Evolutionary conservation across 2,113 vertebrate species (phyloP).

Genomic region (Panurus biarmicus): DNA sequence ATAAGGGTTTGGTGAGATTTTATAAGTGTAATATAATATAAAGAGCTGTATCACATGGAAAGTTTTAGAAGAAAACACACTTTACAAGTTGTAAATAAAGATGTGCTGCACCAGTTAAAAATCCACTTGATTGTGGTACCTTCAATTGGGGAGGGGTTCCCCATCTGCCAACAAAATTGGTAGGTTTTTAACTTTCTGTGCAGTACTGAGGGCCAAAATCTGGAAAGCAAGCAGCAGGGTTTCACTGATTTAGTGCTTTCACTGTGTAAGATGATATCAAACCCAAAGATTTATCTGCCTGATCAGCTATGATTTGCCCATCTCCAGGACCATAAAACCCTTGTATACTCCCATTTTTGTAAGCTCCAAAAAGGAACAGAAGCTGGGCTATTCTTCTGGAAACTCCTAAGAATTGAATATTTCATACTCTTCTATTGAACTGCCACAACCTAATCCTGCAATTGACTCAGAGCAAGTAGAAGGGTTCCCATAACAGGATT

Average conservation of each 20-base stretch:
- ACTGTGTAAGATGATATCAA: not conserved
- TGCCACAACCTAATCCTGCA: not conserved
- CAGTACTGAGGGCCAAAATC: not conserved
- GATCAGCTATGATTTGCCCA: not conserved
- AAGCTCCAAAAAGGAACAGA: not conserved
- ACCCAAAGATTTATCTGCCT: not conserved
- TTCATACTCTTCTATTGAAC: not conserved
- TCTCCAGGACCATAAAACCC: not conserved
- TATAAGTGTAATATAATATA: conserved; percentile 75
- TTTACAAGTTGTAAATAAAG: conserved; percentile 69
- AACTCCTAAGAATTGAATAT: not conserved
- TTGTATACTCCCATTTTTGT: no score
- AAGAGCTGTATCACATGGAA: conserved; percentile 69
- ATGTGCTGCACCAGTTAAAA: conserved; percentile 54
- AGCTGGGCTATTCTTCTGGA: not conserved
- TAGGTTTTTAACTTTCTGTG: not conserved
- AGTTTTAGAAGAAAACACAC: conserved; percentile 47
- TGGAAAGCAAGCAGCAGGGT: not conserved
- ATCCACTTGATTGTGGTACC: not conserved
- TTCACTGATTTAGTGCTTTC: not conserved
- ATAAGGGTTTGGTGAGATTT: conserved; percentile 78
- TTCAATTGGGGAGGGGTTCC: not conserved
- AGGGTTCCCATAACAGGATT: not conserved
- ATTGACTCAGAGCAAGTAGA: not conserved
- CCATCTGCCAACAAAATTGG: not conserved